A percentile compares a stretch with the other conserved stretches of the same genome.
phyloP scores from a whole-genome alignment of 2,797 vertebrate species.

The Simalia tracyae region DNA sequence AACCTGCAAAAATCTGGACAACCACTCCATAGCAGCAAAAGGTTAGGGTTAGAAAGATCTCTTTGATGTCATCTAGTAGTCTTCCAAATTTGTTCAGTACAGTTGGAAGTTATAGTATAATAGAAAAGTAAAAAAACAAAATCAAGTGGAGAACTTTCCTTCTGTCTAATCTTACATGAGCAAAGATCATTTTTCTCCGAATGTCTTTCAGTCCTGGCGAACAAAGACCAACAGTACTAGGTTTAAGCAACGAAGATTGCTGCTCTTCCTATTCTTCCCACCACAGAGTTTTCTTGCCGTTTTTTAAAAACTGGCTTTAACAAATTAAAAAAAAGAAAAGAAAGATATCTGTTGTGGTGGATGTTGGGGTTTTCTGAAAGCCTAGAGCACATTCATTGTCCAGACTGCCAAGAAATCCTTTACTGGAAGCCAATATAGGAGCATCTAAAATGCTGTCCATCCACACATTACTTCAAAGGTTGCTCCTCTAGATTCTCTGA shows the following conservation, averaged over 20 bases:
- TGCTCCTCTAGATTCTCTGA: not conserved
- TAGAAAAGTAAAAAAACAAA: not conserved
- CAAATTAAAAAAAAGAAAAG: conserved; percentile 10
- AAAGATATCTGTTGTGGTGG: not conserved
- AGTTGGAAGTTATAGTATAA: not conserved
- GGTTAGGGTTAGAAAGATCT: not conserved
- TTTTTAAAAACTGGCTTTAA: conserved; percentile 4
- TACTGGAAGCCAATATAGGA: conserved; percentile 7
- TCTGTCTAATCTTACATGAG: not conserved
- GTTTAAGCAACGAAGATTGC: conserved; percentile 13
- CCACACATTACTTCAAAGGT: not conserved
- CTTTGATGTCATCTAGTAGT: not conserved
- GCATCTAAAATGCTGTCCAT: not conserved
- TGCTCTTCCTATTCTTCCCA: not conserved
- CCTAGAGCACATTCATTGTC: not conserved
- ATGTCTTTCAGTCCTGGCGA: conserved; percentile 8
- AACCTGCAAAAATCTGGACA: not conserved
- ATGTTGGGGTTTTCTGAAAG: not conserved
- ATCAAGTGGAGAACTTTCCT: not conserved
- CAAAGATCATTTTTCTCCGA: conserved; percentile 44
- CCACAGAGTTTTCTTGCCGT: not conserved
- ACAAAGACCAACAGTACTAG: conserved; percentile 28
- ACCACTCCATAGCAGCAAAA: not conserved
- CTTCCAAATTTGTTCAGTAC: not conserved
- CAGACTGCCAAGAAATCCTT: conserved; percentile 20